Percentiles rank a stretch among this genome's conserved stretches.
Conservation (phyloP, 2,888 invertebrate genomes). For the Pseudeuparius sepicola region DNA sequence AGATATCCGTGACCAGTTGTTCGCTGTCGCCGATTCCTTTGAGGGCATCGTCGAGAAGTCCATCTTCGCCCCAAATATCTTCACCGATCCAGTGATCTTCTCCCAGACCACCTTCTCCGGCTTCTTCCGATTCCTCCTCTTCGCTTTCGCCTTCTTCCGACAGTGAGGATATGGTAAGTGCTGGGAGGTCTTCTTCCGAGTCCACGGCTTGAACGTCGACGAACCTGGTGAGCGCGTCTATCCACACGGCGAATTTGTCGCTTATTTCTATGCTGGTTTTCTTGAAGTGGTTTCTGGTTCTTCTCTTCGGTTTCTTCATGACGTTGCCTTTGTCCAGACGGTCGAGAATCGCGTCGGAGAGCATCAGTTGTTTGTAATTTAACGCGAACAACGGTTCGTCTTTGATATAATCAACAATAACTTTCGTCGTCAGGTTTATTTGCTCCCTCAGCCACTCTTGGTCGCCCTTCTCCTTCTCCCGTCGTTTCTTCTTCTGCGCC, state of each 20-base stretch:
- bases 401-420: conserved; percentile 28
- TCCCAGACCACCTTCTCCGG: conserved; percentile 15
- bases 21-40: too few relatives aligned
- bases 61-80: conserved; percentile 14
- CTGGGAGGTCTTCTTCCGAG: conserved; percentile 28
- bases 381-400: conserved; percentile 28
- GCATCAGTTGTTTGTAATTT: conserved; percentile 31
- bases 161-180: conserved; percentile 23
- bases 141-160: conserved; percentile 19
- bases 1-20: conserved; percentile 15
- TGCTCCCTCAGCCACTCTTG: conserved; percentile 22
- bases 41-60: too few relatives aligned
- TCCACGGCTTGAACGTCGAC: conserved; percentile 32
- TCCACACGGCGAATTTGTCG: conserved; percentile 33
- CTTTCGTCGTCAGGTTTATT: conserved; percentile 21
- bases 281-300: conserved; percentile 25
- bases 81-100: conserved; percentile 13
- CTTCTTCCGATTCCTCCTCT: conserved; percentile 14
- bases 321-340: conserved; percentile 20
- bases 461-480: conserved; percentile 21
- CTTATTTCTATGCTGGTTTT: conserved; percentile 27
- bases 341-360: conserved; percentile 29
- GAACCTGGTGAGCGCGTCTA: conserved; percentile 30
- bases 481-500: conserved; percentile 17
- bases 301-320: conserved; percentile 23